phyloP scores from a whole-genome alignment of 2,888 invertebrate species.

The Scaptomyza cyrtandrae region DNA sequence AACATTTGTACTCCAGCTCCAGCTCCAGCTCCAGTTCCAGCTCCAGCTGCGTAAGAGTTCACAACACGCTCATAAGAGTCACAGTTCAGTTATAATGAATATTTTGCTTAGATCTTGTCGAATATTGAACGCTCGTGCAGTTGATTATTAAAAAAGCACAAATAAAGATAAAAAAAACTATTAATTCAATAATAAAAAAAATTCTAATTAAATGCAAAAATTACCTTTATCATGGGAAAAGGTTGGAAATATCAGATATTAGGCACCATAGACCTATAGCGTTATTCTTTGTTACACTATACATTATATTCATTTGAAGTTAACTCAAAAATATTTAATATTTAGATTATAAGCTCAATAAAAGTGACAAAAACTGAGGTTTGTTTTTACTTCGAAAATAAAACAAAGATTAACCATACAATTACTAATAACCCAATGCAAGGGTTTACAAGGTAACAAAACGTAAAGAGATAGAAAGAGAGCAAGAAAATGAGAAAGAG shows the following conservation, averaged over 20 bases:
- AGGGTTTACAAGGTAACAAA: background rate
- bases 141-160: background rate
- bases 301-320: no score
- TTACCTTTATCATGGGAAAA: no score
- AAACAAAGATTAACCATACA: no score
- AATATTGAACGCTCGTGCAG: conserved; percentile 3
- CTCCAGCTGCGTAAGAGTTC: conserved; percentile 23
- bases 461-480: background rate
- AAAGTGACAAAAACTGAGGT: no score
- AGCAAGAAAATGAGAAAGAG: background rate
- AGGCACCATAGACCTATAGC: no score
- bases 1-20: background rate
- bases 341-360: no score
- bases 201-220: background rate
- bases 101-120: background rate
- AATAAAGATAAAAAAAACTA: background rate
- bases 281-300: no score
- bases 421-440: no score
- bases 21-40: background rate
- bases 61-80: conserved; percentile 51
- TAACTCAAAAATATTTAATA: no score
- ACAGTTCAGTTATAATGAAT: conserved; percentile 20
- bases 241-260: no score
- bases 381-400: no score
- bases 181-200: background rate